These are phyloP conservation scores for Oligia fasciuncula DNA, from an alignment of 2,888 invertebrate species.

Conservation along the genomic window DNA sequence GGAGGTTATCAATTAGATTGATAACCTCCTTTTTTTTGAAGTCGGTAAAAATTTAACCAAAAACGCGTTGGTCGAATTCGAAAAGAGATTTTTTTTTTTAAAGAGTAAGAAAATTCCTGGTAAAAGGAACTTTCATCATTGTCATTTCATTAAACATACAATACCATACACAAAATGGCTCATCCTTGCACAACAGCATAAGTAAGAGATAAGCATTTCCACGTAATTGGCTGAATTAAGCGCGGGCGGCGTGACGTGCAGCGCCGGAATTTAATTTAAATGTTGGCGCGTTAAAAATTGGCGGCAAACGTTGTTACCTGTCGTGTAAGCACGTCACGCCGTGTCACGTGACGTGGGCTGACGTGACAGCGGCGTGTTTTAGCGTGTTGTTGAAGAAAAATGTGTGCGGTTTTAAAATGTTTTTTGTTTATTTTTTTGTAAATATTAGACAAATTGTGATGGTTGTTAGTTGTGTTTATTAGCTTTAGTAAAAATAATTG, in stretches of 20 bases:
- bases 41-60: background rate
- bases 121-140: background rate
- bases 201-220: slow-evolving; percentile 82
- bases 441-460: background rate
- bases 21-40: too few species aligned
- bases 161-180: slow-evolving; percentile 12
- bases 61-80: background rate
- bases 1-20: too few species aligned
- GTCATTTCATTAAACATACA: slow-evolving; percentile 10
- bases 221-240: slow-evolving; percentile 86
- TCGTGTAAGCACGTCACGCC: slow-evolving; percentile 69
- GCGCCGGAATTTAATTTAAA: slow-evolving; percentile 86
- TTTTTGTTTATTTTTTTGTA: background rate
- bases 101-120: background rate
- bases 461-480: background rate
- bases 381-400: slow-evolving; percentile 39
- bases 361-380: slow-evolving; percentile 58
- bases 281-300: slow-evolving; percentile 86
- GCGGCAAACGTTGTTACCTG: slow-evolving; percentile 83
- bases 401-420: slow-evolving; percentile 32
- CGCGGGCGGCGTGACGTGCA: slow-evolving; percentile 67
- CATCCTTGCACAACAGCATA: slow-evolving; percentile 67
- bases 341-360: slow-evolving; percentile 54
- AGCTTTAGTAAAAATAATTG: background rate
- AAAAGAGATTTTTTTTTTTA: background rate